Conservation (phyloP, 2,113 vertebrate genomes). For the Xenopus borealis region DNA sequence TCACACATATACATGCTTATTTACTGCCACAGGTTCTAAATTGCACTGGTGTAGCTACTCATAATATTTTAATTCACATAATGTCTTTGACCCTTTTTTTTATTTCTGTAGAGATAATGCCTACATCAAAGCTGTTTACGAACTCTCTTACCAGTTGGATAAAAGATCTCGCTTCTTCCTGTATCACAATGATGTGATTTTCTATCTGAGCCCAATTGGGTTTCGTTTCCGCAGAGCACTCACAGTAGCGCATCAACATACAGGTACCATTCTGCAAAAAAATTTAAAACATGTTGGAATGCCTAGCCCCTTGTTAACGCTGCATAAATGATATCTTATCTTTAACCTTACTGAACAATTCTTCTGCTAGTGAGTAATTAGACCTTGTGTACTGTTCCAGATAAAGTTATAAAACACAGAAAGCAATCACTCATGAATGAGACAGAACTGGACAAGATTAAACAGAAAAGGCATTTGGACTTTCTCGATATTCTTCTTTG, state of each 20-base stretch:
- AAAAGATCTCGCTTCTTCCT: conserved; percentile 4
- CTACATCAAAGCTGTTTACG: conserved; percentile 32
- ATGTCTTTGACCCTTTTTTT: no score
- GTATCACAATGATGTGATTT: conserved; percentile 31
- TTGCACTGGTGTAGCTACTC: no score
- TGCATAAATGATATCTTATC: no score
- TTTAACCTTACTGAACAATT: no score
- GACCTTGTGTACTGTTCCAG: background rate
- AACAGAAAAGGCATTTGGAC: conserved; percentile 64
- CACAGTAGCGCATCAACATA: conserved; percentile 21
- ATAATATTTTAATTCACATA: no score
- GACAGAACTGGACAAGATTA: conserved; percentile 52
- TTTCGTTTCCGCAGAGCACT: conserved; percentile 27
- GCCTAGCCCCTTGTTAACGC: no score
- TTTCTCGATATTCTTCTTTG: conserved; percentile 75
- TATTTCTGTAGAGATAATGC: conserved; percentile 8
- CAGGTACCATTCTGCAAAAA: background rate
- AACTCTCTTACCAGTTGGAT: conserved; percentile 23
- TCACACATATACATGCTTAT: no score
- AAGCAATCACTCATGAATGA: conserved; percentile 52
- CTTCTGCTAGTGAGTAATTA: no score
- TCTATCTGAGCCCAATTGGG: conserved; percentile 32
- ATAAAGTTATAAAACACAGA: conserved; percentile 29
- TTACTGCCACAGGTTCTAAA: no score
- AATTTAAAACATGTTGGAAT: background rate